Conservation (phyloP, 2,888 invertebrate species). For the Ichneumon xanthorius region DNA sequence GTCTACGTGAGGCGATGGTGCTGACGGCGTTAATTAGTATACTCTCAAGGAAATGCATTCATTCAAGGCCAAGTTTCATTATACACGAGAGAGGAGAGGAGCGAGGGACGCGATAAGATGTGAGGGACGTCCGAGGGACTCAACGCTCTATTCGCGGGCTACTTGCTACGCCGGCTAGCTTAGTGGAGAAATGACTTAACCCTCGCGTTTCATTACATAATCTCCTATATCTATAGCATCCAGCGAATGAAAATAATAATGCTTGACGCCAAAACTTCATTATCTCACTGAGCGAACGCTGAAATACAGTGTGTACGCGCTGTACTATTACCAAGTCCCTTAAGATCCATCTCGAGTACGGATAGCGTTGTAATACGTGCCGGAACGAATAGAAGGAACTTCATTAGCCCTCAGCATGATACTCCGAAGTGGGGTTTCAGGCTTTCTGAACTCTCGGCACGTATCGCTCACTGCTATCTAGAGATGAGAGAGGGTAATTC, state of each 20-base stretch:
- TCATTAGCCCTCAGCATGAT: conserved; percentile 63
- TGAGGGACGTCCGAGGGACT: conserved; percentile 59
- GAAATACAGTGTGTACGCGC: conserved; percentile 49
- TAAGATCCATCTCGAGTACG: conserved; percentile 46
- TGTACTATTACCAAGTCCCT: conserved; percentile 59
- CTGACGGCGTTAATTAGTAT: conserved; percentile 69
- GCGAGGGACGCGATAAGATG: conserved; percentile 31
- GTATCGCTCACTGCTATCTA: conserved; percentile 46
- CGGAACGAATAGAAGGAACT: conserved; percentile 61
- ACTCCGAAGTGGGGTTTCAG: conserved; percentile 38
- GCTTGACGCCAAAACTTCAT: conserved; percentile 65
- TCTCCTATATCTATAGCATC: conserved; percentile 38
- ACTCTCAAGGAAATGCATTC: conserved; percentile 67
- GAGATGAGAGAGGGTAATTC: conserved; percentile 37
- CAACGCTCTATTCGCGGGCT: conserved; percentile 51
- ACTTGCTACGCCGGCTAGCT: conserved; percentile 56
- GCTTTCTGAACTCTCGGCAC: conserved; percentile 43
- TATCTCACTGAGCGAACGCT: conserved; percentile 39
- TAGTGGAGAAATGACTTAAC: conserved; percentile 54
- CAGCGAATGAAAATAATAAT: conserved; percentile 56
- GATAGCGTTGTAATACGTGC: conserved; percentile 63
- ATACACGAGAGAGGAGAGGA: conserved; percentile 45
- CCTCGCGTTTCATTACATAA: conserved; percentile 57
- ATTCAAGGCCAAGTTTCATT: conserved; percentile 69
- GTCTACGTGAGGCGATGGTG: conserved; percentile 62